phyloP scores from a whole-genome alignment of 2,797 vertebrate species.

The Hirundo rustica region DNA sequence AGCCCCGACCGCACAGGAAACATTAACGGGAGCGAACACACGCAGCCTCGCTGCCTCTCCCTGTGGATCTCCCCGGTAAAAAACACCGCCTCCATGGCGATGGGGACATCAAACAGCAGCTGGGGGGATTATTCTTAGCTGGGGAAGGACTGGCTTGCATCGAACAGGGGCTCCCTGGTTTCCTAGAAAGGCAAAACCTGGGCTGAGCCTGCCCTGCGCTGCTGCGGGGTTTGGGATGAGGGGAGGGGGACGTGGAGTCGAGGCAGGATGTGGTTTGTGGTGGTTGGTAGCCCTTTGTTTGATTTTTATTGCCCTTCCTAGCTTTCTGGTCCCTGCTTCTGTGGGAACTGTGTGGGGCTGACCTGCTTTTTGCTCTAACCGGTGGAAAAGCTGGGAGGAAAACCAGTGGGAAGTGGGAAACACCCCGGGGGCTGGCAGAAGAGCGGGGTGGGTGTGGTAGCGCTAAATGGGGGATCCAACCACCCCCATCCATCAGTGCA shows the following conservation, averaged over 20 bases:
- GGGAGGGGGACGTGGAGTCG: not conserved
- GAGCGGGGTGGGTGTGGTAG: not conserved
- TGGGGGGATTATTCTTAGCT: slow-evolving; percentile 52
- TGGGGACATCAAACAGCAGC: slow-evolving; percentile 64
- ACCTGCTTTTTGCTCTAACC: not conserved
- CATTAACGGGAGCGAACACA: slow-evolving; percentile 58
- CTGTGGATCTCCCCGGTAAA: not conserved
- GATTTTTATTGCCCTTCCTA: not conserved
- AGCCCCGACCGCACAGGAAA: slow-evolving; percentile 66
- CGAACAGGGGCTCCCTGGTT: not conserved
- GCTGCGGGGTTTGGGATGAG: not conserved
- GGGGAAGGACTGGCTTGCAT: not conserved
- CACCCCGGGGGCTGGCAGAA: not conserved
- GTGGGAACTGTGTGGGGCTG: not conserved
- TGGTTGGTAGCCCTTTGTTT: not conserved
- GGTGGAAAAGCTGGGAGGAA: not conserved
- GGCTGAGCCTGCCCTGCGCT: not conserved
- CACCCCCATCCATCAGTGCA: accelerated
- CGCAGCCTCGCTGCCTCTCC: slow-evolving; percentile 10
- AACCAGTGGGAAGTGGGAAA: not conserved
- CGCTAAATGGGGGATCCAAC: not conserved
- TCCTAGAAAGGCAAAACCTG: slow-evolving; percentile 58
- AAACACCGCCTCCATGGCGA: slow-evolving; percentile 27
- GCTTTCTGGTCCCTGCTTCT: not conserved
- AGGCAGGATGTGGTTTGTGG: not conserved